Evolutionary conservation across 2,797 vertebrate genomes (phyloP), one percentile per base, ranked within the genome.

Genomic region (Thripadectes ignobilis): DNA sequence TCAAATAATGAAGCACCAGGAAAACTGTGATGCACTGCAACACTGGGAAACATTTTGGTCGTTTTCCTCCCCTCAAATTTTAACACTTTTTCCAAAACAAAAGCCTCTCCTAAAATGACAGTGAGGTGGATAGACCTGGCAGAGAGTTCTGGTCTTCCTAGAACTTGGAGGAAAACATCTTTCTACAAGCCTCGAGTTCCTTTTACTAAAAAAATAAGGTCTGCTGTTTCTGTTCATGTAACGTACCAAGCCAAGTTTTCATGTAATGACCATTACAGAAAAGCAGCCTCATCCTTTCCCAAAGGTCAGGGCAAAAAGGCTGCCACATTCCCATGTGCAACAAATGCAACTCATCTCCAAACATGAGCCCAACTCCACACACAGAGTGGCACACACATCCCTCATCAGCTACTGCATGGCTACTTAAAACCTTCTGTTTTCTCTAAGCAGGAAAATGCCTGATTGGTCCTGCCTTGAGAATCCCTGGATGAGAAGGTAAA

Each of bases 311-410:
- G 32, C 32, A 79, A 1, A 7, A 49, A 30, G 9, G 24, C 10
- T 65, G 43, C 11, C 12, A 6, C 75, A 58, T 32, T 52, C 48
- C 65, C 30, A 7, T 0, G 38, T 59, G 76, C 57, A 85, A 22
- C 32, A 23, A 17, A 0, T 20, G 32, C 14, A 51, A 8, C 9
- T 34, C 24, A 1, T 1, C 52, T 27, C 75, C 21, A 32, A 54
- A 39, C 0, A 1, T 1, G 48, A 57, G 24, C 65, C n/a, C 68
- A 73, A 0, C 22, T 29, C 46, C 3, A 3, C 22, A 14, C 45
- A 29, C 38, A 14, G 8, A 7, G 38, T 24, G 52, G 5, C 66
- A 48, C 58, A 10, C 1, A 32, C 4, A 3, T 3, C n/a, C 16
- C 29, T 9, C 63, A 48, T 6, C 85, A 78, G 73, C 41, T 63